phyloP scores from a whole-genome alignment of 2,888 invertebrate species.

The Ernsta delagoae region DNA sequence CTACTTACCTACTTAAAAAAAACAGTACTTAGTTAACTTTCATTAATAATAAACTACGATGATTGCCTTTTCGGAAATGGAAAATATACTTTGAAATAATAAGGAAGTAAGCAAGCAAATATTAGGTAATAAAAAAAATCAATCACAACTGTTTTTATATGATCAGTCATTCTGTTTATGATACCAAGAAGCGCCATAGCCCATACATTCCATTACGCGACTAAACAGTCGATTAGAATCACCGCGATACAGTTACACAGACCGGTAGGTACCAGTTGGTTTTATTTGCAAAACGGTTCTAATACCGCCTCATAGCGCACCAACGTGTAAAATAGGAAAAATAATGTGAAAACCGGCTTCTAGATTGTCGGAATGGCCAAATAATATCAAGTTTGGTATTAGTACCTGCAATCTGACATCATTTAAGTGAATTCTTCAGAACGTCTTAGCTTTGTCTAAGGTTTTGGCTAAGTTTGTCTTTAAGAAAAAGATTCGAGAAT shows the following conservation, averaged over 20 bases:
- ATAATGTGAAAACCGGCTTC: slow-evolving; percentile 11
- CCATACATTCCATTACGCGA: no score
- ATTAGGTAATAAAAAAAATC: no score
- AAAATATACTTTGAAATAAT: no score
- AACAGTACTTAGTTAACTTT: no score
- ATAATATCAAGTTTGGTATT: neutral
- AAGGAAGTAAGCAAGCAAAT: no score
- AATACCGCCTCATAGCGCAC: neutral
- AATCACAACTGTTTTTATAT: neutral
- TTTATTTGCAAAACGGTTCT: slow-evolving; percentile 19
- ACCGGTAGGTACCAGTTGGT: slow-evolving; percentile 4
- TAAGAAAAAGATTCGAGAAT: no score
- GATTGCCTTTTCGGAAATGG: no score
- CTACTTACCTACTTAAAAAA: no score
- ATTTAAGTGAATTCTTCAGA: neutral
- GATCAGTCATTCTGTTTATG: neutral
- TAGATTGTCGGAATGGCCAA: neutral
- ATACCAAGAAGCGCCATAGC: neutral
- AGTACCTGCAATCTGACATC: neutral
- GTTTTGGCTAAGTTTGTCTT: no score
- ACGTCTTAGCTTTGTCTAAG: no score
- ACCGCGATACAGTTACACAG: slow-evolving; percentile 1
- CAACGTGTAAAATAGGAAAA: slow-evolving; percentile 4
- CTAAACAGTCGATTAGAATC: slow-evolving; percentile 1
- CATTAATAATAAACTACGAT: no score